These are phyloP conservation scores for Naso thynnoides DNA, from an alignment of 2,797 vertebrate species.

Conservation along the genomic window DNA sequence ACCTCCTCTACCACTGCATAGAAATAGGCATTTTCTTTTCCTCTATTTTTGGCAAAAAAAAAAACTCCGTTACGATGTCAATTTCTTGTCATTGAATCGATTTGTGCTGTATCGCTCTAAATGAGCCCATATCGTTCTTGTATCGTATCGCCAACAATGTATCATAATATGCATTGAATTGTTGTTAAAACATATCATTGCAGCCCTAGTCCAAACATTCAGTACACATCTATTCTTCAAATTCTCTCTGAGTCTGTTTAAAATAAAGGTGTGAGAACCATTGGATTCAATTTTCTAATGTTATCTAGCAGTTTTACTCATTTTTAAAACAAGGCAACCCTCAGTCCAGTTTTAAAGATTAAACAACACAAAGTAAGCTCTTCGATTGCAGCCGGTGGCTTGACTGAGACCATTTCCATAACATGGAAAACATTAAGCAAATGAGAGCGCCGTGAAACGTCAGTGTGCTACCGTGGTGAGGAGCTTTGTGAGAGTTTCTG, in stretches of 20 bases:
- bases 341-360: slow-evolving; percentile 6
- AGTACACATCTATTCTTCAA: not conserved
- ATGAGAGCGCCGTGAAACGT: slow-evolving; percentile 49
- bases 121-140: too few species aligned
- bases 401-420: slow-evolving; percentile 57
- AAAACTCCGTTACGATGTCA: too few species aligned
- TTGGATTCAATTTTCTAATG: not conserved
- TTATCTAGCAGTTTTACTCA: not conserved
- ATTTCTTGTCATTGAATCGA: too few species aligned
- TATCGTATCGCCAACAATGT: too few species aligned
- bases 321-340: not conserved
- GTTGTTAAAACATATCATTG: too few species aligned
- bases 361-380: slow-evolving; percentile 11
- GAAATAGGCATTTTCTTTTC: too few species aligned
- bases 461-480: slow-evolving; percentile 39
- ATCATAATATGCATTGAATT: too few species aligned
- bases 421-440: slow-evolving; percentile 66
- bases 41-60: too few species aligned
- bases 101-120: too few species aligned
- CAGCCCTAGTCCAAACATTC: not conserved
- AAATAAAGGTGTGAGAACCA: not conserved
- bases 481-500: slow-evolving; percentile 45
- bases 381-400: slow-evolving; percentile 25
- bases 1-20: too few species aligned
- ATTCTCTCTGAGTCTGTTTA: not conserved